Percentiles rank a stretch among this genome's conserved stretches.
phyloP scores from a whole-genome alignment of 53 echinoderm and acorn worm genomes.

The Henricia sp. region DNA sequence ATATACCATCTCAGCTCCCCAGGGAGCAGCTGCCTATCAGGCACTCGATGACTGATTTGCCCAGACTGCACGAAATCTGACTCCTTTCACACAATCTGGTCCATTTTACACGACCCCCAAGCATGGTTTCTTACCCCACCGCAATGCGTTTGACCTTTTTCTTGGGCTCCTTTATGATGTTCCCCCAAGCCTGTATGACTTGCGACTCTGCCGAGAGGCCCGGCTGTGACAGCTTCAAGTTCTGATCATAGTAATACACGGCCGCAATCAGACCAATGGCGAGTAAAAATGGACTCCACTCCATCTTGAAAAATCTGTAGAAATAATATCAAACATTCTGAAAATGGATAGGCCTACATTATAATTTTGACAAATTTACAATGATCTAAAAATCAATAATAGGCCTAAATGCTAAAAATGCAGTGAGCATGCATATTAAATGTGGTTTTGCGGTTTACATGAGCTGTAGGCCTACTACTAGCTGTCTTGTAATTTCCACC shows the following conservation, averaged over 20 bases:
- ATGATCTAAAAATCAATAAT: too few relatives aligned
- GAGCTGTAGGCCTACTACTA: too few relatives aligned
- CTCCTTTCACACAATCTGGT: not conserved
- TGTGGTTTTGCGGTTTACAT: too few relatives aligned
- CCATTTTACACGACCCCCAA: not conserved
- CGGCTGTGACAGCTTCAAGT: not conserved
- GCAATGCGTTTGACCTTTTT: conserved; percentile 38
- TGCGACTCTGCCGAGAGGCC: conserved; percentile 1
- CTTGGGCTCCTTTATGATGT: not conserved
- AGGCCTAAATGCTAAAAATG: too few relatives aligned
- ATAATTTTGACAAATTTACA: too few relatives aligned
- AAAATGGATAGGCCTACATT: too few relatives aligned
- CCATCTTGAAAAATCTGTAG: conserved; percentile 20
- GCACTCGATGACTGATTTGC: not conserved
- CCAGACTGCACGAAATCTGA: not conserved
- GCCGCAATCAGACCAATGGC: conserved; percentile 49
- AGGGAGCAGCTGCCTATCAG: not conserved
- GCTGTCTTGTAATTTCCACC: too few relatives aligned
- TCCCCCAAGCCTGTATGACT: conserved; percentile 33
- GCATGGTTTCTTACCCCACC: conserved; percentile 28
- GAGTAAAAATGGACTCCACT: conserved; percentile 22
- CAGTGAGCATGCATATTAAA: too few relatives aligned
- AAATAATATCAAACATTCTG: too few relatives aligned
- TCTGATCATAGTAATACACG: conserved; percentile 47
- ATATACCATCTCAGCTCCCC: too few relatives aligned